Conservation (phyloP, 2,113 vertebrate genomes). For the Halichoerus grypus region DNA sequence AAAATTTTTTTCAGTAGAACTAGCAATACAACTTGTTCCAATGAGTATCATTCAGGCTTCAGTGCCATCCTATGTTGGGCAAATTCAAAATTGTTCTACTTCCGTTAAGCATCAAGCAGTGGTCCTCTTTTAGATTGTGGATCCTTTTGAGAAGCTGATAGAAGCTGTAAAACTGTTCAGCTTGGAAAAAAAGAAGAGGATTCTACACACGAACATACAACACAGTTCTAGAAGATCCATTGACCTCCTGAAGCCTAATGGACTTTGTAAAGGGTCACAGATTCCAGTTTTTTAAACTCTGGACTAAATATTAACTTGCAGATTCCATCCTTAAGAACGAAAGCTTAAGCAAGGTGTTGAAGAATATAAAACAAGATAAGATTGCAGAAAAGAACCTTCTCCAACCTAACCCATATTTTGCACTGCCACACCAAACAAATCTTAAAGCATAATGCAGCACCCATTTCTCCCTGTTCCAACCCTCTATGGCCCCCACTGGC, state of each 20-base stretch:
- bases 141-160: background rate
- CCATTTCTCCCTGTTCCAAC: background rate
- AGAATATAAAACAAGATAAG: background rate
- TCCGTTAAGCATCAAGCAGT: background rate
- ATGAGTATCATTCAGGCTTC: background rate
- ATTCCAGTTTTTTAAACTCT: background rate
- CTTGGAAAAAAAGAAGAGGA: background rate
- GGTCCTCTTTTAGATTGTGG: background rate
- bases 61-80: background rate
- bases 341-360: background rate
- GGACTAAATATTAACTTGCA: slow-evolving; percentile 22
- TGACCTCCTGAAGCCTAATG: background rate
- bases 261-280: background rate
- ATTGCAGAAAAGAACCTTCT: background rate
- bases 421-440: background rate
- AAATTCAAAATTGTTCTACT: background rate
- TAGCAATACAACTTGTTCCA: background rate
- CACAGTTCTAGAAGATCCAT: background rate
- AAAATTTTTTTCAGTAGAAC: background rate
- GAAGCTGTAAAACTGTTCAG: background rate
- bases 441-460: background rate
- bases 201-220: background rate
- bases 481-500: too few species aligned
- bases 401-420: background rate
- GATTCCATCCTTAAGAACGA: background rate